Conservation (phyloP, 2,888 invertebrate genomes). For the Nemotelus pantherinus region DNA sequence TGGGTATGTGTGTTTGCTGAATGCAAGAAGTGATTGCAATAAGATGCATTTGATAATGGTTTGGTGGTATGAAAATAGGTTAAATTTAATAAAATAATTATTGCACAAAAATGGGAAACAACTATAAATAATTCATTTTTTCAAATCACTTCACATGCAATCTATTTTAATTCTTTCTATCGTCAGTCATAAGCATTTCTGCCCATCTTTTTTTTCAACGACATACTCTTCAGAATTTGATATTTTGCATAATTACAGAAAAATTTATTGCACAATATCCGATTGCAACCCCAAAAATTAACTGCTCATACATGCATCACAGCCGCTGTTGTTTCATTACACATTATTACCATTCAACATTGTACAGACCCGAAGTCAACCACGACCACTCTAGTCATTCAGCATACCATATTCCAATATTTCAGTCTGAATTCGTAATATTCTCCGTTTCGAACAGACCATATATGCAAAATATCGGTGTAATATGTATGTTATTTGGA, state of each 20-base stretch:
- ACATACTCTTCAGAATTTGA: too few species aligned
- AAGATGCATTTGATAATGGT: background rate
- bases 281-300: background rate
- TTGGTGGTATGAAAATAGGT: background rate
- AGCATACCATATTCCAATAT: background rate
- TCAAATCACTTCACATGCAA: too few species aligned
- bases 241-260: too few species aligned
- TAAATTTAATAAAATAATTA: background rate
- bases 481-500: constrained; percentile 10
- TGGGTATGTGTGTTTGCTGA: background rate
- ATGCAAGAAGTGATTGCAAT: too few species aligned
- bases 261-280: background rate
- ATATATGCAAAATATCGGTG: constrained; percentile 25
- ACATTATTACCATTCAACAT: background rate
- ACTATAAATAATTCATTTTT: background rate
- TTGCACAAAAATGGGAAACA: background rate
- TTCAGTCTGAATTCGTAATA: background rate
- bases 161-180: too few species aligned
- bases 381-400: too few species aligned
- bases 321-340: background rate
- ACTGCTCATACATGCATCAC: background rate
- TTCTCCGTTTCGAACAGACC: background rate
- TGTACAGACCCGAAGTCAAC: background rate
- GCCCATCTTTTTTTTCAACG: too few species aligned
- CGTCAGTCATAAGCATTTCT: too few species aligned